Evolutionary conservation across 2,888 invertebrate genomes (phyloP), one percentile per base, ranked within the genome.

Genomic region (Ornithoptera priamus): DNA sequence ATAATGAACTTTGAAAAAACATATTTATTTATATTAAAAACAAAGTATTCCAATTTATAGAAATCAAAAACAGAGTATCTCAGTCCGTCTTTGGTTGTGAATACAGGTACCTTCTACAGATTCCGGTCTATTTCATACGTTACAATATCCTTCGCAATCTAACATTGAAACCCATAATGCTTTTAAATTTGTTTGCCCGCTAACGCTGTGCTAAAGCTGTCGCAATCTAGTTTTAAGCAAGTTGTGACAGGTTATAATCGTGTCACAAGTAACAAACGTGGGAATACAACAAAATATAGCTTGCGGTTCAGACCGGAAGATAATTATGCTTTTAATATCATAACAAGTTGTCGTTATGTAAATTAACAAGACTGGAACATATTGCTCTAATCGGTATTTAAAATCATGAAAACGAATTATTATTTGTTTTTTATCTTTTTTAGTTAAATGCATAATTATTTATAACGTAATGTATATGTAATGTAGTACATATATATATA

Each of bases 181-280:
- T 15, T 22, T 24, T 22, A 58, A 42, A 57, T 68, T 73, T 73
- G 69, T 73, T 73, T 22, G 22, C 12, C 59, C 6, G 36, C 66
- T 70, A 68, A 67, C 68, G 61, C 60, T 64, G 73, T 73, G 71
- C 72, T 63, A 71, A 71, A 62, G 64, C 36, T 18, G 57, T 59
- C 36, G 12, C 57, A 61, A 71, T 73, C 73, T 68, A 70, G 74
- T 59, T 72, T 62, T 65, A 69, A 70, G 68, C 62, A 67, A 73
- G 10, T 71, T 24, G 6, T 36, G 58, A 50, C 68, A 74, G 71
- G 67, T 75, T 77, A 50, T 58, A 68, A 46, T 63, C 73, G 75
- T 78, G 65, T 30, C 57, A 70, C 70, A 77, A 78, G 76, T 81
- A 83, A 87, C 83, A 77, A 79, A 83, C 85, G 84, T 85, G 85